Base-by-base conservation (phyloP, 2,113 vertebrate species). In the Petrocephalus microphthalmus region DNA sequence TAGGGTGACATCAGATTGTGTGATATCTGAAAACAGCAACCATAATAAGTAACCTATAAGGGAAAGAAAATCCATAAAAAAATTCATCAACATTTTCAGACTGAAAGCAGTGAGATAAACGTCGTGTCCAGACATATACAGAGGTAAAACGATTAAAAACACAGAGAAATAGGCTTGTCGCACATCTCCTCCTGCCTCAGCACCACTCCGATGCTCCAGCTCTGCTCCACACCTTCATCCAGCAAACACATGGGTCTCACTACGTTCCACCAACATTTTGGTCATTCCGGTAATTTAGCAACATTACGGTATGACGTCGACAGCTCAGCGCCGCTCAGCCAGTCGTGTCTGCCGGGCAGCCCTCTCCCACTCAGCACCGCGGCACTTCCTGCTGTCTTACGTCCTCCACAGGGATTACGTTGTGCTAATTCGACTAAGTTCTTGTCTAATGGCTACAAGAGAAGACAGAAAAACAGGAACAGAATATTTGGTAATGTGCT, bases 341-440 rank as follows among this genome's bases (percentile, higher is more conserved):
- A n/a, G 45, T 83, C 92, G 90, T 45, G 52, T 89, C 91, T 10
- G 89, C 86, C 91, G 86, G 92, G 91, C 89, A 92, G 56, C 57
- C 89, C 81, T 47, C 89, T 84, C 53, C 88, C 81, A 22, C 88
- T 82, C 89, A 92, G 92, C n/a, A 89, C 93, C 91, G 91, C 93
- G 90, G 93, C 92, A 91, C 92, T 87, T 91, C 92, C 91, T 94
- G 91, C 91, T 87, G 54, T 84, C 91, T 92, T 91, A 90, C 91
- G 92, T 90, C 90, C 81, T 92, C 90, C 74, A 51, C 87, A 89
- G 92, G 49, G 92, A 95, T 96, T 99, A 99, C 93, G 98, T 98
- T 91, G 97, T 99, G 95, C 98, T 99, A 94, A 99, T 95, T 93
- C 98, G 96, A 92, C 97, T 98, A 94, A 99, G 96, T 96, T 99